A percentile compares a stretch with the other conserved stretches of the same genome.
These are phyloP conservation scores for Cricetomys ansorgei DNA, from an alignment of 2,113 vertebrate genomes.

Conservation along the genomic window DNA sequence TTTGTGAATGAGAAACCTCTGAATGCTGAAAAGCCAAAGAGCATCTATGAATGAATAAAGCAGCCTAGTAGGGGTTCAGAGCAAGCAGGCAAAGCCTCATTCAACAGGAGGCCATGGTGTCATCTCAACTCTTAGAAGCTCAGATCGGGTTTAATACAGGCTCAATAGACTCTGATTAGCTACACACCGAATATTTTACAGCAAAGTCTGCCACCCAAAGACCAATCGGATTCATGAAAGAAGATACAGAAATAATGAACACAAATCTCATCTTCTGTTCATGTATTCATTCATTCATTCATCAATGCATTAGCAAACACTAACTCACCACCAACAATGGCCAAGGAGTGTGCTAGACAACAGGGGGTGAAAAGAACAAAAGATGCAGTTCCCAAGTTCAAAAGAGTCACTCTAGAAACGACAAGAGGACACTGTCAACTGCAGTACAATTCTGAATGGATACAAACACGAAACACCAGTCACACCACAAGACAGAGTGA, in stretches of 20 bases:
- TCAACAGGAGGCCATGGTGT: background rate
- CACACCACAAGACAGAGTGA: background rate
- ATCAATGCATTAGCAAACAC: background rate
- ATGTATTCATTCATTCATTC: background rate
- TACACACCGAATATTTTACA: background rate
- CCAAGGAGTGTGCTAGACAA: background rate
- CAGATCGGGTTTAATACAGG: background rate
- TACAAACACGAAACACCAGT: background rate
- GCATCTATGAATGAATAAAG: background rate
- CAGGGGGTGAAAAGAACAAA: background rate
- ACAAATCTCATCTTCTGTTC: background rate
- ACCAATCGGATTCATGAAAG: background rate
- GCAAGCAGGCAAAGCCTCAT: background rate
- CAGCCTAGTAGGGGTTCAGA: background rate
- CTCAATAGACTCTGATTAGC: background rate
- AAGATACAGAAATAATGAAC: background rate
- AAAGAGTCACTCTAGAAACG: background rate
- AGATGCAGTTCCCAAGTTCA: background rate
- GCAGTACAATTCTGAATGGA: background rate
- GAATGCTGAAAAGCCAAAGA: background rate
- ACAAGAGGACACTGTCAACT: background rate
- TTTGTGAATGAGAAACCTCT: background rate
- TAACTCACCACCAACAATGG: background rate
- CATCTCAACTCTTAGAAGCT: background rate
- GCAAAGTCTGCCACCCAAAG: background rate